These are phyloP conservation scores for Anas platyrhynchos DNA, from an alignment of 2,113 vertebrate genomes.

Conservation along the genomic window DNA sequence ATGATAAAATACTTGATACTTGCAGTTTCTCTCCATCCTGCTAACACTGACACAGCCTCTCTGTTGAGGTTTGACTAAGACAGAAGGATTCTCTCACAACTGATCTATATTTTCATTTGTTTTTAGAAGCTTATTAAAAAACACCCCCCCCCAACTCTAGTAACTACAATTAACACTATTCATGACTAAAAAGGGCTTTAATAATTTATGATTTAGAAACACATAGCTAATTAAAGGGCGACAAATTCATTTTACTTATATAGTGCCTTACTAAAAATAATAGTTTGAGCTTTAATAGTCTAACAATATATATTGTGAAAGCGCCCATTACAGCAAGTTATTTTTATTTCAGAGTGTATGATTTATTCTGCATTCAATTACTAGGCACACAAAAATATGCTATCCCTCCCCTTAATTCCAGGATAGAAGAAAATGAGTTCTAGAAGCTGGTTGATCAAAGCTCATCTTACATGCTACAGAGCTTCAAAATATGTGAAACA, in stretches of 20 bases:
- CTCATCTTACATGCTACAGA: neutral
- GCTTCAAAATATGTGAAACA: neutral
- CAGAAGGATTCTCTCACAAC: neutral
- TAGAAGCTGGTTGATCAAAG: neutral
- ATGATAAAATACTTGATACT: slow-evolving; percentile 61
- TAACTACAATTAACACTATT: neutral
- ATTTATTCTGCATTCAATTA: slow-evolving; percentile 35
- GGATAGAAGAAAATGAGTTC: neutral
- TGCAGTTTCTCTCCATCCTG: slow-evolving; percentile 19
- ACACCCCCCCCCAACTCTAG: neutral
- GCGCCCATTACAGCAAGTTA: slow-evolving; percentile 23
- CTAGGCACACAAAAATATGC: neutral
- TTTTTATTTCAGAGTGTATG: slow-evolving; percentile 12
- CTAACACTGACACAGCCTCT: slow-evolving; percentile 42
- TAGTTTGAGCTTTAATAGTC: neutral
- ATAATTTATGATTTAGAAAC: slow-evolving; percentile 42
- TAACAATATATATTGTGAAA: slow-evolving; percentile 57
- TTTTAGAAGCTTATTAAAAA: neutral
- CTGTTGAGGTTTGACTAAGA: neutral
- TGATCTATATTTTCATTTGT: neutral
- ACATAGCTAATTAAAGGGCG: slow-evolving; percentile 23
- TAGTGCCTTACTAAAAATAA: neutral
- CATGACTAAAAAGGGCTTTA: neutral
- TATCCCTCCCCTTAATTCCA: neutral
- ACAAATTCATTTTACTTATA: slow-evolving; percentile 12